Conservation (phyloP, 2,797 vertebrate species). For the Anabacerthia variegaticeps region DNA sequence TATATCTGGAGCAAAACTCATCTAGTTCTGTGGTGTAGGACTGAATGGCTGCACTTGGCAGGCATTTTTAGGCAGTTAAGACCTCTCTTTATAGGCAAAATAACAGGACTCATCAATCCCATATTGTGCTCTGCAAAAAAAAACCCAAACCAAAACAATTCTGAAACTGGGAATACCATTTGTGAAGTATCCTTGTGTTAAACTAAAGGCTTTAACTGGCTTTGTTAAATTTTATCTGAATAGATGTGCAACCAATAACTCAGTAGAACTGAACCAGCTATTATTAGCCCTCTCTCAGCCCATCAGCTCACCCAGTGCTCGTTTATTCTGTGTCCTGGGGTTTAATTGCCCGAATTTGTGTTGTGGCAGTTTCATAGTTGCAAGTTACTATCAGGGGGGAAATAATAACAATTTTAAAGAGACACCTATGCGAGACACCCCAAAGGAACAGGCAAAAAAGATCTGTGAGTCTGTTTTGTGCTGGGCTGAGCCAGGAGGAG, state of each 20-base stretch:
- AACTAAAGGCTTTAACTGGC: background rate
- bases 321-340: background rate
- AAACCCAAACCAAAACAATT: background rate
- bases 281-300: background rate
- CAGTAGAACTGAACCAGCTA: background rate
- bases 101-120: slow-evolving; percentile 61
- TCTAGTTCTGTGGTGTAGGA: slow-evolving; percentile 60
- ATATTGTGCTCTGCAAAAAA: background rate
- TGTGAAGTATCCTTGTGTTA: background rate
- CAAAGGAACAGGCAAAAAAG: background rate
- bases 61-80: slow-evolving; percentile 40
- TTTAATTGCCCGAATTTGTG: background rate
- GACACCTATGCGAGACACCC: background rate
- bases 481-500: background rate
- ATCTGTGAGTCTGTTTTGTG: background rate
- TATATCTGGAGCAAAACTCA: slow-evolving; percentile 66
- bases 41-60: slow-evolving; percentile 63
- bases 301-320: background rate
- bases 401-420: background rate
- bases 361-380: background rate
- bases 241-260: background rate
- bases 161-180: background rate
- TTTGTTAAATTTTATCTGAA: background rate
- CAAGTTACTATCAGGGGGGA: background rate
- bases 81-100: slow-evolving; percentile 54